Evolutionary conservation across 2,113 vertebrate genomes (phyloP), one percentile per base, ranked within the genome.

Genomic region (Accipiter cooperii): DNA sequence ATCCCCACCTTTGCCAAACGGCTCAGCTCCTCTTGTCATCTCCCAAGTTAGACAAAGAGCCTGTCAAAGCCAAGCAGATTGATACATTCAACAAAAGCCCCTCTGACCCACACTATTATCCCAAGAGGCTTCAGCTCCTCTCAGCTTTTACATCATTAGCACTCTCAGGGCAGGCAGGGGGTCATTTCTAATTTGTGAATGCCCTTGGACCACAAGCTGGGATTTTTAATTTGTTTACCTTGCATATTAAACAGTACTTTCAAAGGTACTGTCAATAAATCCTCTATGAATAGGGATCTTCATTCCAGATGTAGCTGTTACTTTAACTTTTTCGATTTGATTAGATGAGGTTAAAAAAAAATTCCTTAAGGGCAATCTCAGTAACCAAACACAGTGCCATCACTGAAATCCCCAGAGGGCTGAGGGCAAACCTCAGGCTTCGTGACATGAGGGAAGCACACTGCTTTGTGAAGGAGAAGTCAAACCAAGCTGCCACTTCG

Each of bases 181-280:
- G 92, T 97, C 81, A 83, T 93, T 97, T 96, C 76, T 87, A 96
- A 97, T 97, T 96, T 97, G 94, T 94, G 97, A 98, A 96, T 97
- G 95, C 93, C 97, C 96, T 97, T 97, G 86, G 74, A 96, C 89
- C 78, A 95, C 69, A 97, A 95, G 91, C 93, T 90, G 65, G 71
- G 58, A 90, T 93, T 97, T 97, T 97, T 90, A 91, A 97, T 97
- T 97, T 97, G 96, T 98, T 98, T 98, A 94, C 63, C 93, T 75
- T 96, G 89, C 93, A 93, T 97, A 95, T 94, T 95, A 97, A 97
- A 89, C 75, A 97, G 91, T 73, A 74, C 44, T 90, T 94, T 78
- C 89, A 94, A 93, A 91, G n/a, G 83, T 91, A 94, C 90, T 86
- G 95, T 93, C 96, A 94, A 90, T 96, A 98, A 96, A 88, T 87